Base-by-base conservation (phyloP, 2,797 vertebrate species). In the Paedocypris micromegethes region DNA sequence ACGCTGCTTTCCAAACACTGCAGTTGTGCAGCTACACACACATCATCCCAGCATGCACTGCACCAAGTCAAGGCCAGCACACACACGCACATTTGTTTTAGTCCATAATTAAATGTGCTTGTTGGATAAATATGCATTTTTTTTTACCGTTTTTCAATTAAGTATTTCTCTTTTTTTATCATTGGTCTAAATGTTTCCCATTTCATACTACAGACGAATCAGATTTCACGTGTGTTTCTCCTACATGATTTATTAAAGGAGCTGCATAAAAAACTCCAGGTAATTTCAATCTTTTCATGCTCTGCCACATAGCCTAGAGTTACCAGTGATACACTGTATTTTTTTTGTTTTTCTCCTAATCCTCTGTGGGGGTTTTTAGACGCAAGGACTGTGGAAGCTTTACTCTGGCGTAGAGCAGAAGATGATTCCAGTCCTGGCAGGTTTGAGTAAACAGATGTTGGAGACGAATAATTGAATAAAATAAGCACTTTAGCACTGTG, bases 391-490 rank as follows among this genome's bases (percentile, higher is more conserved):
- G 70, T 95, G 93, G 94, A 76, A 89, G 66, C 87, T 97, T n/a
- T 97, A 92, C 83, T 88, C 83, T 66, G 84, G 80, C 41, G 80
- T 97, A 83, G 95, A 98, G 83, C 82, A 93, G 74, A 92, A 88
- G 64, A 89, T 94, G 89, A 91, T 92, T 72, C 89, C 92, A 68
- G 83, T 98, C 78, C 85, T 98, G 83, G 93, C 94, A 91, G 93
- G 95, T 98, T 41, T 56, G 52, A 56, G 45, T 41, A 56, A 53
- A 68, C 49, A 45, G 8, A 67, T 50, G 40, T 3, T 51, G 38
- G n/a, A 43, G 40, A 57, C 23, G 3, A 43, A 63, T 2, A 58
- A 55, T 42, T 48, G 39, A 57, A 57, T 37, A 46, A 49, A 9
- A 51, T 23, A 41, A 44, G 3, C 23, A 23, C 23, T 23, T 23